phyloP scores from a whole-genome alignment of 1,140 invertebrate genomes.

The Atta colombica region DNA sequence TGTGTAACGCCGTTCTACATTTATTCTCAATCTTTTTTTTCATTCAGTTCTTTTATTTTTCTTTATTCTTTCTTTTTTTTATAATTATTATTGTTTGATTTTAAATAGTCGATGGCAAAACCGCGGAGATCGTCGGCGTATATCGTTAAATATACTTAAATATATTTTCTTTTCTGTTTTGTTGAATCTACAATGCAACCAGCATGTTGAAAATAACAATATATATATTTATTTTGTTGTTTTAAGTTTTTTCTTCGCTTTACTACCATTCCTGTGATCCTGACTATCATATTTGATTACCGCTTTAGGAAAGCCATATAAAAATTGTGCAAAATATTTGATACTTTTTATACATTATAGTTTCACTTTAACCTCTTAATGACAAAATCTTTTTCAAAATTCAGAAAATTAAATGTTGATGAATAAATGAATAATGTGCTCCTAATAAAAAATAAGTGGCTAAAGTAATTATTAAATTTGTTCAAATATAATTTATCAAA shows the following conservation, averaged over 20 bases:
- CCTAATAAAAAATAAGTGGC: not conserved
- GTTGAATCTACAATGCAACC: constrained; percentile 60
- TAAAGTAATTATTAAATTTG: not conserved
- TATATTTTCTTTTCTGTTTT: constrained; percentile 63
- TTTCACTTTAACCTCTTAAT: constrained; percentile 4
- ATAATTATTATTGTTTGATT: not conserved
- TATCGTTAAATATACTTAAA: constrained; percentile 50
- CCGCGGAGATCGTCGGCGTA: constrained; percentile 21
- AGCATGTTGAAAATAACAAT: constrained; percentile 77
- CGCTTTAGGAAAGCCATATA: not conserved
- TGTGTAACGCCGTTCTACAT: constrained; percentile 50
- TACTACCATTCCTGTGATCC: constrained; percentile 30
- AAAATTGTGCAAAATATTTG: constrained; percentile 6
- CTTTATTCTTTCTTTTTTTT: constrained; percentile 51
- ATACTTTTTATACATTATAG: not conserved
- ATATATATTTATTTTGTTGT: constrained; percentile 80
- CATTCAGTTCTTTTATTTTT: constrained; percentile 20
- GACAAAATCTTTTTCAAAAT: not conserved
- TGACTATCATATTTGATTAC: not conserved
- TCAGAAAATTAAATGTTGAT: not conserved
- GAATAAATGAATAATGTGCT: not conserved
- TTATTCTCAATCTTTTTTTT: constrained; percentile 42
- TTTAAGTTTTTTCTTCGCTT: constrained; percentile 77
- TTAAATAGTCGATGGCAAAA: not conserved
- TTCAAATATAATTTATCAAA: constrained; percentile 21